Evolutionary conservation across 2,888 invertebrate genomes (phyloP), one percentile per base, ranked within the genome.

Genomic region (Agrochola litura): DNA sequence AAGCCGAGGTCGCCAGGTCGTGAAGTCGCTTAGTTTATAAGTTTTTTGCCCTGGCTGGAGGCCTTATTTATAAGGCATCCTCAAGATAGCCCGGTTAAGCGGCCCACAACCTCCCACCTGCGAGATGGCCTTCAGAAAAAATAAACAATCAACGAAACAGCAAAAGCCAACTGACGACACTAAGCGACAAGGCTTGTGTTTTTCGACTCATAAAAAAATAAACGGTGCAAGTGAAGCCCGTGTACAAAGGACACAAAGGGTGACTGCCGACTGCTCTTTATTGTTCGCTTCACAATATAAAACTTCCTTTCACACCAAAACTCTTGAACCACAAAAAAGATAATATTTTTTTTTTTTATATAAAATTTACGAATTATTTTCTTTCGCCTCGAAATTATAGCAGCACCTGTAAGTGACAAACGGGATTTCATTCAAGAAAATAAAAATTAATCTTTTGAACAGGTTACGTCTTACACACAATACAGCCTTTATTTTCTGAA

Each of bases 261-360:
- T 80, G 86, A 65, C 69, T 64, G 81, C 83, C 81, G 84, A 84
- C 88, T 90, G 89, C 84, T 90, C 86, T 92, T 91, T 91, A 90
- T 92, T 92, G 90, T 92, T 90, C 88, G 89, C 85, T 70, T 81
- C 85, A 90, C 90, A 92, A 91, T 90, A 90, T 88, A 91, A 91
- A 91, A 89, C 86, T 87, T 87, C 88, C 88, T 90, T 92, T 91
- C 76, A 91, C 81, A 88, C 89, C 86, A 90, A 88, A 89, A 86
- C 84, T 86, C 82, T 88, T 86, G 82, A 87, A 85, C 72, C 79
- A 89, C 89, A 90, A 89, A 87, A 77, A 74, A 69, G 64, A 74
- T 43, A 69, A 72, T 58, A 66, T 73, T n/a, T 83, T 14, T 30
- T 46, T 25, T 69, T 74, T 66, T 63, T n/a, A n/a, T n/a, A 19